These are phyloP conservation scores for Hirtodrosophila duncani DNA, from an alignment of 2,888 invertebrate species.

Conservation along the genomic window DNA sequence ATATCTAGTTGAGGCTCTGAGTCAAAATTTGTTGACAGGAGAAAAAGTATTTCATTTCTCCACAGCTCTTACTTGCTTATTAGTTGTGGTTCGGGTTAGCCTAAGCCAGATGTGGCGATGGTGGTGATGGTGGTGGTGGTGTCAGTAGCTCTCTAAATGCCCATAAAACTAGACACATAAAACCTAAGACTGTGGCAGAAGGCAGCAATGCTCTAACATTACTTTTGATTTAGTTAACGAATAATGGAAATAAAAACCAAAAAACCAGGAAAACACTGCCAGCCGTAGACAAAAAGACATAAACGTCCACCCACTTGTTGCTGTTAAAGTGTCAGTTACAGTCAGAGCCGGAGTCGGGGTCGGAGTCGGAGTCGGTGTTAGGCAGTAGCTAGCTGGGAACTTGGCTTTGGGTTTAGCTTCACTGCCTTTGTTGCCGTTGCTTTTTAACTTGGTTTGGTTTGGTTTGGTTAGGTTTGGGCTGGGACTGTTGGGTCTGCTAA, in stretches of 20 bases:
- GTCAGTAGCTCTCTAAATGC: no score
- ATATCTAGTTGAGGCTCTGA: no score
- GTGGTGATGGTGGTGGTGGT: no score
- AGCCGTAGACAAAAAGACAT: conserved; percentile 64
- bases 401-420: conserved; percentile 32
- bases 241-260: conserved; percentile 37
- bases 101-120: no score
- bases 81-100: no score
- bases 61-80: background rate
- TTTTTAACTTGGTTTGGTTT: no score
- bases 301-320: conserved; percentile 72
- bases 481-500: no score
- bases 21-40: conserved; percentile 67
- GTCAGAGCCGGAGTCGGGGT: conserved; percentile 20
- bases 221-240: conserved; percentile 34
- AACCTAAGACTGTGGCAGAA: conserved; percentile 39
- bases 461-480: no score
- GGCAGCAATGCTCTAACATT: conserved; percentile 15
- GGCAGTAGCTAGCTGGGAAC: conserved; percentile 28
- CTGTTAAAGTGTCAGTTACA: conserved; percentile 70
- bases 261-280: conserved; percentile 34
- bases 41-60: conserved; percentile 30
- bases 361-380: conserved; percentile 18
- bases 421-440: no score
- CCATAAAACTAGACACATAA: conserved; percentile 37